Evolutionary conservation across 2,797 vertebrate genomes (phyloP), one percentile per base, ranked within the genome.

Genomic region (Hyperoplus immaculatus): DNA sequence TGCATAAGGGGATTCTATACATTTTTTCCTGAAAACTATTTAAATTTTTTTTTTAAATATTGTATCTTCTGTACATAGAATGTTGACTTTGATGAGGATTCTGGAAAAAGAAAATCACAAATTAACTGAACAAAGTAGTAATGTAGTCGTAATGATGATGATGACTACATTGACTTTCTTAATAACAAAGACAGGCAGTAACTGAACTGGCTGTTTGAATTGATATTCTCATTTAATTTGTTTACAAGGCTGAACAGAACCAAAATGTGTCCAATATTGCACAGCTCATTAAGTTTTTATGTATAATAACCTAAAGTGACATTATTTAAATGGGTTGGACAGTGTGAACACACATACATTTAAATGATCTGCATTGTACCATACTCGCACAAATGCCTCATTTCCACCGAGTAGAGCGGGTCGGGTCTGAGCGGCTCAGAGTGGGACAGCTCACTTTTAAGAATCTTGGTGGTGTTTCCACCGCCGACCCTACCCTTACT

Each of bases 181-280:
- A 53, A 51, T 62, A 62, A 29, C 41, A 39, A 51, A 66, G 55
- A 49, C 15, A 53, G 43, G 38, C 49, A 50, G 53, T 21, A 43
- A 66, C 6, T 39, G 36, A 66, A n/a, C 11, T 13, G 4, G 50
- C 56, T 46, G 16, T 53, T 72, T 7, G 46, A 57, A 67, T 47
- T 41, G 29, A 49, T 65, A 45, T 39, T 74, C 46, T 18, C 4
- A 51, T 70, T 46, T 53, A 21, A 43, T 75, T 59, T 41, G 61
- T 10, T 63, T 45, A 64, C 50, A 16, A 69, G 29, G 38, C 46
- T 53, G 47, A 57, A 67, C 56, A 55, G 57, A 66, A 15, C 14
- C 51, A 69, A 46, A 47, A 49, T 46, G 42, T 57, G 21, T 68
- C 38, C n/a, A 14, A 18, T 9, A 62, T 38, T 5, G 12, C 46